Conservation (phyloP, 2,888 invertebrate genomes). For the Xestobium rufovillosum region DNA sequence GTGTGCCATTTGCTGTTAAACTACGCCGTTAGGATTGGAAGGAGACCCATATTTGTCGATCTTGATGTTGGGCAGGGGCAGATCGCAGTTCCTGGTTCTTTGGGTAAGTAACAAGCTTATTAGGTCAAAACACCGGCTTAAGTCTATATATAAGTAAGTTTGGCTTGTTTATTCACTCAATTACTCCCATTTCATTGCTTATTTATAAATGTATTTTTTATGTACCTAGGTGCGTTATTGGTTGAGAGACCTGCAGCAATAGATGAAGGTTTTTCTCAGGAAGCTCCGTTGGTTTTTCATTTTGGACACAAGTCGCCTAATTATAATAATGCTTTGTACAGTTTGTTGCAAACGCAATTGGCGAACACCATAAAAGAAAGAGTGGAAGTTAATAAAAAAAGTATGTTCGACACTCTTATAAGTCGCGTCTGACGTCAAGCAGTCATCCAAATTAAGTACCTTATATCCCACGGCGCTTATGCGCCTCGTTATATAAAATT, state of each 20-base stretch:
- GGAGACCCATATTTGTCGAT: slow-evolving; percentile 88
- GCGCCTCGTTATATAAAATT: slow-evolving; percentile 1
- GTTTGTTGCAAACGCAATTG: slow-evolving; percentile 72
- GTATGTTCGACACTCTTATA: slow-evolving; percentile 48
- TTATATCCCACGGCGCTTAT: no score
- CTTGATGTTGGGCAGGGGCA: slow-evolving; percentile 93
- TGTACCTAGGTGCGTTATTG: slow-evolving; percentile 73
- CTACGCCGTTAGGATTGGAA: slow-evolving; percentile 86
- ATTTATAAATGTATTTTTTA: slow-evolving; percentile 15
- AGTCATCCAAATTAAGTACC: no score
- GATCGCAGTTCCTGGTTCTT: slow-evolving; percentile 85
- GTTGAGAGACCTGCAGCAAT: slow-evolving; percentile 90
- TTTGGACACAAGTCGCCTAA: slow-evolving; percentile 78
- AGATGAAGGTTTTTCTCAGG: slow-evolving; percentile 91
- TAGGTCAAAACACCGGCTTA: background rate
- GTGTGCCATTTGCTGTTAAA: slow-evolving; percentile 76
- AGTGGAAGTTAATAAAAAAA: slow-evolving; percentile 80
- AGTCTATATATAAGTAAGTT: slow-evolving; percentile 5
- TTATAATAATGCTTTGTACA: slow-evolving; percentile 76
- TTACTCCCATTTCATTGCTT: no score
- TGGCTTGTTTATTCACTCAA: slow-evolving; percentile 3
- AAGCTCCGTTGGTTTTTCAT: slow-evolving; percentile 88
- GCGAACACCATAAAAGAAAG: slow-evolving; percentile 80
- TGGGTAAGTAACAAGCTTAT: slow-evolving; percentile 51
- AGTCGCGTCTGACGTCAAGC: no score